Base-by-base conservation (phyloP, 2,797 vertebrate species). In the Sebastolobus alascanus region DNA sequence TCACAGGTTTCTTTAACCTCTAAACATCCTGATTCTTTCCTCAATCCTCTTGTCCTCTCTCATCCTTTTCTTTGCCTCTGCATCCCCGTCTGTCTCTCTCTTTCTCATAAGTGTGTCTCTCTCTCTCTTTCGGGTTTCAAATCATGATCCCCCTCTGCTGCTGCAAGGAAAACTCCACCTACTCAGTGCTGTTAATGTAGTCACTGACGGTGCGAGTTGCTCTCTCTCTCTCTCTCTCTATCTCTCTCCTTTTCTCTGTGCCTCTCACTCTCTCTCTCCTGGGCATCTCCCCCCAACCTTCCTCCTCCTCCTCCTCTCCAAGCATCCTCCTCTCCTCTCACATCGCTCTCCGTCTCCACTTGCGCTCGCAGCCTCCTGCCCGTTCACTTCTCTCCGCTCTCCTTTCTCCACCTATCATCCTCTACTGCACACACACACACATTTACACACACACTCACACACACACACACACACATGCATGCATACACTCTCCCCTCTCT, bases 81-180 rank as follows among this genome's bases (percentile, higher is more conserved):
- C 13, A 4, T 58, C 54, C 27, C 27, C 4, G 10, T 52, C 25
- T 80, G 9, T 64, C 46, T 6, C 14, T 75, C 27, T 68, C 22
- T 50, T 64, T 55, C 64, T 71, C 16, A 6, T 68, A 25, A 18
- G 12, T 65, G 10, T 33, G 8, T 43, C 4, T 60, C 4, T 86
- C 37, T 75, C 43, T 82, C 35, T 61, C 69, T 80, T 80, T 84
- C 71, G 55, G 61, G 67, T 86, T 91, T 90, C 83, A 88, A 83
- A 90, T 85, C 82, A 86, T 84, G 89, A 87, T 86, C 89, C 84
- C 75, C 79, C 78, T 79, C 79, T 59, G 72, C 72, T 83, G 78
- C 90, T 93, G 90, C 87, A 89, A 86, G 84, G 90, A 90, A 93
- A 94, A 94, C 92, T 94, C 93, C 93, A 90, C 93, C 94, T 94